Conservation (phyloP, 1,140 invertebrate species). For the Heliconius himera region DNA sequence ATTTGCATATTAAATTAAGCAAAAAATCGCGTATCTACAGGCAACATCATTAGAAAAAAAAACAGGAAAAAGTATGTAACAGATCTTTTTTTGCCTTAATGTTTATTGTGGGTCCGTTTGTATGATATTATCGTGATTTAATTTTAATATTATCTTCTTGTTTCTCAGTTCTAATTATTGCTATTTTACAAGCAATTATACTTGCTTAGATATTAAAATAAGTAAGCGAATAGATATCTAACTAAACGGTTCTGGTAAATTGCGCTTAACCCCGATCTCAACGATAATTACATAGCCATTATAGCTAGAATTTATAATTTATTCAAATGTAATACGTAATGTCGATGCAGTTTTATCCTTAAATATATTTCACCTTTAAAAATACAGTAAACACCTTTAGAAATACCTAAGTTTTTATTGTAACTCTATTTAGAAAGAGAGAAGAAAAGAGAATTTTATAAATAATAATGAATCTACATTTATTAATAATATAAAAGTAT, state of each 20-base stretch:
- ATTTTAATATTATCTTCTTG: background rate
- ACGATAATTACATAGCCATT: background rate
- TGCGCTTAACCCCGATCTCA: background rate
- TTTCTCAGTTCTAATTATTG: too few species aligned
- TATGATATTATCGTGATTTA: background rate
- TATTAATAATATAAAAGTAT: too few species aligned
- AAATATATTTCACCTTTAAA: too few species aligned
- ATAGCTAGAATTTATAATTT: background rate
- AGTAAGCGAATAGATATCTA: background rate
- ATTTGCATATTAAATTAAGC: slow-evolving; percentile 7
- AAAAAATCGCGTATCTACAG: background rate
- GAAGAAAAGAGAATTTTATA: too few species aligned
- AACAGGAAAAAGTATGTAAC: slow-evolving; percentile 7
- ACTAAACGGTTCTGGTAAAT: background rate
- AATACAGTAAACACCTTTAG: too few species aligned
- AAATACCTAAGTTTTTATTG: too few species aligned
- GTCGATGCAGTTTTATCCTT: too few species aligned
- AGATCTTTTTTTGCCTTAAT: background rate
- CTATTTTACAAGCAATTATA: background rate
- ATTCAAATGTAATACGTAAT: background rate
- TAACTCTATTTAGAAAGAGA: too few species aligned
- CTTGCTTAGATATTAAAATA: background rate
- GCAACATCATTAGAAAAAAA: slow-evolving; percentile 1
- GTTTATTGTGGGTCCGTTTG: background rate
- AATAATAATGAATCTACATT: too few species aligned